phyloP scores from a whole-genome alignment of 2,113 vertebrate species.

The Chrysochloris asiatica region DNA sequence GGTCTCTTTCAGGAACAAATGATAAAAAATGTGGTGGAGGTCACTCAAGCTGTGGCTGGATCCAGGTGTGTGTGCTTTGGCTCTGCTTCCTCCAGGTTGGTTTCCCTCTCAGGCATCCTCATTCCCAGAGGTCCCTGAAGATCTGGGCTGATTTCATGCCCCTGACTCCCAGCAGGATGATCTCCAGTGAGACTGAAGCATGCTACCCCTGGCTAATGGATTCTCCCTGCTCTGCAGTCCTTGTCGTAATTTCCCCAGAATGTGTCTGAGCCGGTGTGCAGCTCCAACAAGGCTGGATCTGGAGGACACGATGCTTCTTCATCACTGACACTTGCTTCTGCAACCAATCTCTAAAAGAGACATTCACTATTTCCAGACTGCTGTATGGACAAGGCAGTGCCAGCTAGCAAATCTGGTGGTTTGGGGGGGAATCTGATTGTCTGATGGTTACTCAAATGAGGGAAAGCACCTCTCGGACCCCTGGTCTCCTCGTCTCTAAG shows the following conservation, averaged over 20 bases:
- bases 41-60: not conserved
- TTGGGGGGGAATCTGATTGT: not conserved
- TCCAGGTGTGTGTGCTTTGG: not conserved
- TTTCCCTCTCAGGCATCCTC: too few species aligned
- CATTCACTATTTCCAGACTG: not conserved
- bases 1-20: not conserved
- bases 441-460: not conserved
- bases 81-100: not conserved
- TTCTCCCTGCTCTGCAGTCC: not conserved
- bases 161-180: not conserved
- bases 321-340: not conserved
- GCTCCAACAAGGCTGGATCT: too few species aligned
- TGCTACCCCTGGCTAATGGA: not conserved
- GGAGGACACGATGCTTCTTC: not conserved
- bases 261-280: too few species aligned
- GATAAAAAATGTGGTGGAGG: not conserved
- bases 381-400: not conserved
- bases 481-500: not conserved
- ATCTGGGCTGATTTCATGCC: not conserved
- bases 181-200: not conserved
- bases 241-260: not conserved
- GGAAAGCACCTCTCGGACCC: not conserved
- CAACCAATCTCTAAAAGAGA: not conserved
- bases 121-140: not conserved
- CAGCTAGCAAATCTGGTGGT: not conserved